Conservation (phyloP, 2,888 invertebrate species). For the Strigamia maritima region DNA sequence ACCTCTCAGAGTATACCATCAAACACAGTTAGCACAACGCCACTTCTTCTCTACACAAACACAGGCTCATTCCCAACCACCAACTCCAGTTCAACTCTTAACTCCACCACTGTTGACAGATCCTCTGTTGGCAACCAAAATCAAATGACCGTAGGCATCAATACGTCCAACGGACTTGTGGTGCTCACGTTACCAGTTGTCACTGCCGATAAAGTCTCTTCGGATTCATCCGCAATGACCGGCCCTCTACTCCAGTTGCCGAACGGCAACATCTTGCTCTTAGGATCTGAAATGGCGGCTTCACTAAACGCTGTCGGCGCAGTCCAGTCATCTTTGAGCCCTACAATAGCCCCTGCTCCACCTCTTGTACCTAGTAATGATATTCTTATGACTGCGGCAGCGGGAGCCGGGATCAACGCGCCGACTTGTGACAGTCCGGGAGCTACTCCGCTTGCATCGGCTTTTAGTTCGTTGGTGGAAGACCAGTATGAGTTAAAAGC, state of each 20-base stretch:
- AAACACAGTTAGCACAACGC: background rate
- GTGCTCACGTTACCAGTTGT: slow-evolving; percentile 33
- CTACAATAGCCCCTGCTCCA: background rate
- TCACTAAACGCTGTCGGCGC: background rate
- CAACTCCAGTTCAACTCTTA: background rate
- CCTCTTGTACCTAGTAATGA: slow-evolving; percentile 1
- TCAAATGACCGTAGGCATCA: slow-evolving; percentile 36
- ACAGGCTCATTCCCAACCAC: background rate
- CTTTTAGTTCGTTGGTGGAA: background rate
- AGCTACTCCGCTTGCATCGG: too few relatives aligned
- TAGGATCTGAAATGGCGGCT: slow-evolving; percentile 12
- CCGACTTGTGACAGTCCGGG: background rate
- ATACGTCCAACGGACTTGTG: slow-evolving; percentile 31
- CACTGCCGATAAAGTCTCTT: slow-evolving; percentile 26
- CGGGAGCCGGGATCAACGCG: slow-evolving; percentile 7
- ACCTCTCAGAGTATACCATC: background rate
- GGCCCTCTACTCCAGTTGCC: slow-evolving; percentile 33
- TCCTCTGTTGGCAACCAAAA: background rate
- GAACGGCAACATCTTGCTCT: slow-evolving; percentile 18
- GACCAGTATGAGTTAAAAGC: background rate
- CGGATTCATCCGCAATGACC: slow-evolving; percentile 7
- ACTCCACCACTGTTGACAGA: background rate
- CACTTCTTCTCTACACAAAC: slow-evolving; percentile 1
- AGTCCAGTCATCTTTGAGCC: background rate
- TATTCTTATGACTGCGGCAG: slow-evolving; percentile 30